phyloP scores from a whole-genome alignment of 2,888 invertebrate species.

The Galeopsomyia nigrocyanea region DNA sequence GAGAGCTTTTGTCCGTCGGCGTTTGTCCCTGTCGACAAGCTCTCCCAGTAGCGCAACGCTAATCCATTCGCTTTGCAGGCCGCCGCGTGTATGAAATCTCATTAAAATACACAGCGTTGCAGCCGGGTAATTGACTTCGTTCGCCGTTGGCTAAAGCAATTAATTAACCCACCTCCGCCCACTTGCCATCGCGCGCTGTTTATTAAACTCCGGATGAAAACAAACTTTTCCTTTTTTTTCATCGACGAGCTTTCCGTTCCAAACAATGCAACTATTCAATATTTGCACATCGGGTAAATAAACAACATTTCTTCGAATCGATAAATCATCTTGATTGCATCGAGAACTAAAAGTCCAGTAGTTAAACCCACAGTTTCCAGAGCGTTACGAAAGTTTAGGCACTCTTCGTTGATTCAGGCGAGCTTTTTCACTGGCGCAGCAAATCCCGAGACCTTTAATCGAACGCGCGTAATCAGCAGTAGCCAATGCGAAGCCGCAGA shows the following conservation, averaged over 20 bases:
- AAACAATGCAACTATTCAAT: too few relatives aligned
- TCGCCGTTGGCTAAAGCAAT: slow-evolving; percentile 24
- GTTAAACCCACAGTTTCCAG: too few relatives aligned
- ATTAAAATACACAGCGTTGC: slow-evolving; percentile 35
- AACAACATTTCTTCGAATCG: too few relatives aligned
- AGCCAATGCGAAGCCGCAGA: background rate
- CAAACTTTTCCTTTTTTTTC: background rate
- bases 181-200: too few relatives aligned
- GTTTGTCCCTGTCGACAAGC: too few relatives aligned
- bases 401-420: too few relatives aligned
- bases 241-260: background rate
- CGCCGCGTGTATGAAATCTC: slow-evolving; percentile 21
- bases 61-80: slow-evolving; percentile 3
- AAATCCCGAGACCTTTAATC: slow-evolving; percentile 22
- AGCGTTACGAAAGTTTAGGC: too few relatives aligned
- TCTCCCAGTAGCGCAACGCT: background rate
- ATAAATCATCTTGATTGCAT: too few relatives aligned
- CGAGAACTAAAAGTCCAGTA: too few relatives aligned
- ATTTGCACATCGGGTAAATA: too few relatives aligned
- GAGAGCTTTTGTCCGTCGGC: too few relatives aligned
- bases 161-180: slow-evolving; percentile 17
- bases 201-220: background rate
- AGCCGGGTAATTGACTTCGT: slow-evolving; percentile 28
- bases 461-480: slow-evolving; percentile 16
- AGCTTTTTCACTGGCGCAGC: background rate